Evolutionary conservation across 1,140 invertebrate species (phyloP), one percentile per base, ranked within the genome.

Genomic region (Drosophila aff.): DNA sequence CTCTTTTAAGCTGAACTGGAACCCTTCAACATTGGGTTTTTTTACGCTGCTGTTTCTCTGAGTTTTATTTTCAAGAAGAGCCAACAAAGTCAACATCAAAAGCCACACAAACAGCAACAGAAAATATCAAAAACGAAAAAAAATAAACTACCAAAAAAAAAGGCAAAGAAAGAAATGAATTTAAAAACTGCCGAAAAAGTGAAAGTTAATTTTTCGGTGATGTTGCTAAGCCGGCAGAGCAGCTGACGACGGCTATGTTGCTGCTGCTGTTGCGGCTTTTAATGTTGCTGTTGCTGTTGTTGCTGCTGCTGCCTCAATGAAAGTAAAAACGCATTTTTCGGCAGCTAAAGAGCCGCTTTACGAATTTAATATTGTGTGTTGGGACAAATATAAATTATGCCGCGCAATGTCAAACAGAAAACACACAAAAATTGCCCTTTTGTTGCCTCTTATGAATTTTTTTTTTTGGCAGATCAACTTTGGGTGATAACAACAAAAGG

Each of bases 101-200:
- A 50, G 66, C 40, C 47, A 38, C 40, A 65, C 76, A 23, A 55
- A 38, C 52, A 55, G 52, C 52, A 10, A 55, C 52, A 55, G 11
- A 61, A 83, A 66, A 72, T 49, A 75, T 53, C 28, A 71, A 49
- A 66, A 72, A 82, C 62, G 53, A 80, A 15, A 47, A 60, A 72
- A 81, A 81, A 83, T 81, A 83, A 79, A 87, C 73, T 78, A 67
- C 53, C 53, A 23, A 80, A 71, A 82, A 79, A 79, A 67, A 68
- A 58, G 44, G 44, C 49, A 82, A 87, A 91, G 66, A 84, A 79
- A 91, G 80, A 92, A 92, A 91, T 82, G 87, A 83, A 86, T 79
- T 79, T 90, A 87, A 92, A 92, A 92, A 92, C 84, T 92, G 91
- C 91, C 91, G 91, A 92, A 92, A 92, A 92, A 92, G 91, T 92